A percentile compares a stretch with the other conserved stretches of the same genome.
phyloP scores from a whole-genome alignment of 2,113 vertebrate genomes.

The Alouatta palliata region DNA sequence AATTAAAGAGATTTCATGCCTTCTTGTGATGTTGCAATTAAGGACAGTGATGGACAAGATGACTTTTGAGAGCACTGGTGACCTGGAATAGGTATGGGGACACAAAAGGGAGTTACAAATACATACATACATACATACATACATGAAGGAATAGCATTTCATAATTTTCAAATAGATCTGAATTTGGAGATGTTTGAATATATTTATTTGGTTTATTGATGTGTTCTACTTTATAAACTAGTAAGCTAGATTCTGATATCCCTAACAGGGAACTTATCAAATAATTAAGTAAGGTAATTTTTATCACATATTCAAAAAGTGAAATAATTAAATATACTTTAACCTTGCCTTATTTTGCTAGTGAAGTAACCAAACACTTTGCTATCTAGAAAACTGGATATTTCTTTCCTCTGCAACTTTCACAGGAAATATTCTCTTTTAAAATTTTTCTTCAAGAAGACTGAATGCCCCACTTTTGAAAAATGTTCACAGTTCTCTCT shows the following conservation, averaged over 20 bases:
- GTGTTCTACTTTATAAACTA: not conserved
- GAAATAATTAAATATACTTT: not conserved
- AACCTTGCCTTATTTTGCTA: not conserved
- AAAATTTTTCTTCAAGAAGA: not conserved
- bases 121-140: not conserved
- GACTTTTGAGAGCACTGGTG: not conserved
- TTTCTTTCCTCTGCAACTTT: not conserved
- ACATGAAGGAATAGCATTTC: not conserved
- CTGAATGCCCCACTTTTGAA: not conserved
- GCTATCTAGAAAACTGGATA: not conserved
- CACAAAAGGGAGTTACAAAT: not conserved
- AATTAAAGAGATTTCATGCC: not conserved
- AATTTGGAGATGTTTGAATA: not conserved
- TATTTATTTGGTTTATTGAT: not conserved
- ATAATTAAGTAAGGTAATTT: not conserved
- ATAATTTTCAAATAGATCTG: not conserved
- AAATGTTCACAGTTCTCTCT: slow-evolving; percentile 56
- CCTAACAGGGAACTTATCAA: not conserved
- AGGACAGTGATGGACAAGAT: not conserved
- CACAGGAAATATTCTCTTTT: not conserved
- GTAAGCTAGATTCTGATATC: not conserved
- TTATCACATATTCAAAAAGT: not conserved
- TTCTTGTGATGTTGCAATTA: not conserved
- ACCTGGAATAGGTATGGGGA: not conserved
- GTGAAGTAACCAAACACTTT: not conserved